These are phyloP conservation scores for Seladonia tumulorum DNA, from an alignment of 2,888 invertebrate genomes.

Conservation along the genomic window DNA sequence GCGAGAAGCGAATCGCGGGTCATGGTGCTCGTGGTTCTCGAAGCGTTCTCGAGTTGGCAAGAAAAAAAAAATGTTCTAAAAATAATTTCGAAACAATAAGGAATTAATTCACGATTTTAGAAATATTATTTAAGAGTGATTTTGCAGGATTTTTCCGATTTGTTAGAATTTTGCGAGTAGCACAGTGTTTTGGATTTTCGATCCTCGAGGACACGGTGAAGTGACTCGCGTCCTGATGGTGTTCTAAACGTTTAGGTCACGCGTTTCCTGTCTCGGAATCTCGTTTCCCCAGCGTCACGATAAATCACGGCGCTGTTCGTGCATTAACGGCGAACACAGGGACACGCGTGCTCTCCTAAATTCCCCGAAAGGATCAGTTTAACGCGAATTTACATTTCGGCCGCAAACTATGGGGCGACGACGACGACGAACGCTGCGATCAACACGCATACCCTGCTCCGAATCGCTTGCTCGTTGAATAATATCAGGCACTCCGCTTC, in stretches of 20 bases:
- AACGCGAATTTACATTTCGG: constrained; percentile 47
- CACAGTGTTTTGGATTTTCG: background rate
- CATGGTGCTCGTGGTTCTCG: background rate
- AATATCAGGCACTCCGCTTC: constrained; percentile 81
- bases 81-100: no score
- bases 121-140: background rate
- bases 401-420: constrained; percentile 18
- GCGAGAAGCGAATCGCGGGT: constrained; percentile 23
- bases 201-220: constrained; percentile 1
- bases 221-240: constrained; percentile 1
- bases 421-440: background rate
- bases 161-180: background rate
- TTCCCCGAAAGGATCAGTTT: constrained; percentile 34
- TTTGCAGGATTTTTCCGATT: background rate
- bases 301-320: constrained; percentile 44
- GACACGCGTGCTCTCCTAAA: constrained; percentile 41
- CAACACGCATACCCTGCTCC: constrained; percentile 39
- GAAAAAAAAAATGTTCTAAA: no score
- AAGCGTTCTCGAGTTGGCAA: background rate
- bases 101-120: no score
- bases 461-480: constrained; percentile 72
- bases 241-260: constrained; percentile 32
- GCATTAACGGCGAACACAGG: constrained; percentile 27
- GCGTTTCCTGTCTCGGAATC: constrained; percentile 35
- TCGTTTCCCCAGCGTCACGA: constrained; percentile 33